Conservation (phyloP, 2,888 invertebrate species). For the Drosophila dives region DNA sequence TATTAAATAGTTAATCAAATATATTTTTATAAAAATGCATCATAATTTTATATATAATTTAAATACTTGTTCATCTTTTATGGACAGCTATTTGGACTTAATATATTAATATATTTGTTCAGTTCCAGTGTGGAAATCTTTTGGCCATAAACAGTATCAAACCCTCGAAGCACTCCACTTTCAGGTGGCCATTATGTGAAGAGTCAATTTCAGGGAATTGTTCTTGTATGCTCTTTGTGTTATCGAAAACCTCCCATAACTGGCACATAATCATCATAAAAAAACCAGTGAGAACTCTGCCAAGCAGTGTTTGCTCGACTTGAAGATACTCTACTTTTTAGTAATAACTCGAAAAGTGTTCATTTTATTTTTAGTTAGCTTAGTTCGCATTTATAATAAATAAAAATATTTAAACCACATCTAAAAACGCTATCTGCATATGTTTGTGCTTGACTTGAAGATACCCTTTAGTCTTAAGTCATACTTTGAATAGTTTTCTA, state of each 20-base stretch:
- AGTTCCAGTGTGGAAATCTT: constrained; percentile 40
- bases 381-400: not conserved
- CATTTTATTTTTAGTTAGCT: not conserved
- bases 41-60: not conserved
- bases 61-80: constrained; percentile 2
- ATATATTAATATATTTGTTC: constrained; percentile 14
- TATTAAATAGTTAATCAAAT: not conserved
- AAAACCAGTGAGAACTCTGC: constrained; percentile 1
- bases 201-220: constrained; percentile 63
- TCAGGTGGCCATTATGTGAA: constrained; percentile 60
- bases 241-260: constrained; percentile 54
- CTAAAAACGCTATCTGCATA: not conserved
- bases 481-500: not conserved
- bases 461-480: not conserved
- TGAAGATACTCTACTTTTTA: constrained; percentile 10
- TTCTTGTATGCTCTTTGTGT: constrained; percentile 47
- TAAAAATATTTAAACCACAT: not conserved
- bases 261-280: constrained; percentile 60
- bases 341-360: not conserved
- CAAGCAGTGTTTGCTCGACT: not conserved
- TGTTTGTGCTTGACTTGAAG: no score
- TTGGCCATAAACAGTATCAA: constrained; percentile 28
- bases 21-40: not conserved
- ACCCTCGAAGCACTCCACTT: constrained; percentile 15
- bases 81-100: not conserved